phyloP scores from a whole-genome alignment of 2,113 vertebrate species.

The Dicentrarchus labrax region DNA sequence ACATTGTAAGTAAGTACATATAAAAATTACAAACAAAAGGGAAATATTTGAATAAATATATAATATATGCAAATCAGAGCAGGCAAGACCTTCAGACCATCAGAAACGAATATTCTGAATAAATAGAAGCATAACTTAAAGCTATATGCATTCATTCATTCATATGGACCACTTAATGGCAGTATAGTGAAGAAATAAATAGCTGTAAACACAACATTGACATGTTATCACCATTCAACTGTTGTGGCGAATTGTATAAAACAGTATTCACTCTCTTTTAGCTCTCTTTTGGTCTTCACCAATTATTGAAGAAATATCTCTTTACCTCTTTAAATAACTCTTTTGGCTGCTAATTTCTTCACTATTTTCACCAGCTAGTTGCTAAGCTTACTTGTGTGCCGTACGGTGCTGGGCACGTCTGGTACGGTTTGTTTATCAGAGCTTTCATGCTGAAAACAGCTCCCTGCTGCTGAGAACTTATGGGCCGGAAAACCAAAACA shows the following conservation, averaged over 20 bases:
- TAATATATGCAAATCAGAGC: background rate
- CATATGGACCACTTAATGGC: background rate
- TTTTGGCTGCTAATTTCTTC: background rate
- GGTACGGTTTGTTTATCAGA: background rate
- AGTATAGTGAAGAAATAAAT: background rate
- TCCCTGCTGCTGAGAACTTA: background rate
- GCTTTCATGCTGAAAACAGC: background rate
- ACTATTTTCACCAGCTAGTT: background rate
- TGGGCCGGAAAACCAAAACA: background rate
- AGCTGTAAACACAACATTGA: background rate
- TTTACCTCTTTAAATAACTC: no score
- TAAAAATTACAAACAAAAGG: background rate
- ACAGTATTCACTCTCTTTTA: background rate
- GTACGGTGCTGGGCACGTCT: background rate
- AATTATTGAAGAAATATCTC: background rate
- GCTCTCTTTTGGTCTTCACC: slow-evolving; percentile 1
- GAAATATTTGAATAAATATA: background rate
- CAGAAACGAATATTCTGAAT: background rate
- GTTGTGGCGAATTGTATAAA: no score
- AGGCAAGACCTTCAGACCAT: background rate
- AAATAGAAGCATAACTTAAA: background rate
- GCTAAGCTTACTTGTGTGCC: background rate
- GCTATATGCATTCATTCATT: background rate
- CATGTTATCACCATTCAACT: background rate
- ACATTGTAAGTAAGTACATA: background rate